Evolutionary conservation across 2,797 vertebrate species (phyloP).

Genomic region (Pristis pectinata): DNA sequence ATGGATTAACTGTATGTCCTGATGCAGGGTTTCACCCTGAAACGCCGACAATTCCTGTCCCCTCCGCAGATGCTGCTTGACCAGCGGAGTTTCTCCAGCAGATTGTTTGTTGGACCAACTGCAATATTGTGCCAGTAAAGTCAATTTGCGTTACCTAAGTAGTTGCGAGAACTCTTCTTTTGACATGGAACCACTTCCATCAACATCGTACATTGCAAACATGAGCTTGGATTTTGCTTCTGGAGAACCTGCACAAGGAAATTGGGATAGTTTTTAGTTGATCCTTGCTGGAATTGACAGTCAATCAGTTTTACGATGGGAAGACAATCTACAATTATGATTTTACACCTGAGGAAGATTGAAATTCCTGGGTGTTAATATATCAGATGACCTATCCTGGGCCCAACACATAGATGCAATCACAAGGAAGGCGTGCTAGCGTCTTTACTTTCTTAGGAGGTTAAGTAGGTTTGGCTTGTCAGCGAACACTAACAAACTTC

Average conservation of each 20-base stretch:
- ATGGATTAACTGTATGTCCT: too few species aligned
- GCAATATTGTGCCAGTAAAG: not conserved
- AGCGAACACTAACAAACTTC: too few species aligned
- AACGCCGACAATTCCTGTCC: too few species aligned
- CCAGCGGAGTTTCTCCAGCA: too few species aligned
- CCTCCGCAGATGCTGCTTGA: too few species aligned
- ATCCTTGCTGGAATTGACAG: not conserved
- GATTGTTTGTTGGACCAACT: not conserved
- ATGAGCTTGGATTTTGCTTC: slow-evolving; percentile 86
- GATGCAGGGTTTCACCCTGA: too few species aligned
- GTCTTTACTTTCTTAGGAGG: too few species aligned
- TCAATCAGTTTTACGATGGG: not conserved
- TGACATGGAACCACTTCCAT: slow-evolving; percentile 75
- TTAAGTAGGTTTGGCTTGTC: too few species aligned
- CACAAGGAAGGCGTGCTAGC: too few species aligned
- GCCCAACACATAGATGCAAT: too few species aligned
- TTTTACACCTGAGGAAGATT: not conserved
- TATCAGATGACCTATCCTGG: too few species aligned
- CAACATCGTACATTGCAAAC: slow-evolving; percentile 86
- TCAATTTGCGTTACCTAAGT: slow-evolving; percentile 67
- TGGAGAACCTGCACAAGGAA: slow-evolving; percentile 64
- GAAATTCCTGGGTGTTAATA: not conserved
- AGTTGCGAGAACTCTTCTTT: slow-evolving; percentile 83
- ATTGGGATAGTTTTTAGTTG: not conserved
- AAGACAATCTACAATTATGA: not conserved